phyloP scores from a whole-genome alignment of 2,113 vertebrate species.

The Zosterops lateralis region DNA sequence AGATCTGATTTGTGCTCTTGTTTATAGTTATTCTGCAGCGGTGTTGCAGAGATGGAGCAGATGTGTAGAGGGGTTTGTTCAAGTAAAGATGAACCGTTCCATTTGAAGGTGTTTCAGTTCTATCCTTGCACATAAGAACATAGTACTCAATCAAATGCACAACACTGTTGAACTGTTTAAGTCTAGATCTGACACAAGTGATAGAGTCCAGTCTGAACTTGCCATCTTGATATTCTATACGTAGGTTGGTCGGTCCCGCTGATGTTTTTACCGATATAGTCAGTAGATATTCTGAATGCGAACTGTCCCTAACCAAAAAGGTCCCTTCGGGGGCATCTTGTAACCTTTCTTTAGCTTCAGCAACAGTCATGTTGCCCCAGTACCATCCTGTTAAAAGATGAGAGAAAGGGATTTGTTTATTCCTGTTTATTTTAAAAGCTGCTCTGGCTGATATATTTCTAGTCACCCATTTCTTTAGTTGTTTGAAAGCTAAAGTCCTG shows the following conservation, averaged over 20 bases:
- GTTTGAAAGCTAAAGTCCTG: not conserved
- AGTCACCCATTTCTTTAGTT: not conserved
- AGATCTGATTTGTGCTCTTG: slow-evolving; percentile 79
- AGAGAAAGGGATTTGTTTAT: slow-evolving; percentile 28
- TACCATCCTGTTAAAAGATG: slow-evolving; percentile 86
- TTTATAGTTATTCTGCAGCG: slow-evolving; percentile 91
- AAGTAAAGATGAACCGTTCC: slow-evolving; percentile 92
- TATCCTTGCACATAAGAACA: slow-evolving; percentile 85
- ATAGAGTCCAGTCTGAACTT: slow-evolving; percentile 97
- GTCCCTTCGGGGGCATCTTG: slow-evolving; percentile 89
- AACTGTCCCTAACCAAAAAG: slow-evolving; percentile 93
- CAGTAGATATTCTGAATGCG: slow-evolving; percentile 91
- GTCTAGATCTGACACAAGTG: slow-evolving; percentile 88
- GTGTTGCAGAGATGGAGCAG: slow-evolving; percentile 86
- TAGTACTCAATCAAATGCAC: slow-evolving; percentile 95
- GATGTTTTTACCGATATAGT: slow-evolving; percentile 96
- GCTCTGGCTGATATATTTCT: not conserved
- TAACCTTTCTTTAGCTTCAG: slow-evolving; percentile 91
- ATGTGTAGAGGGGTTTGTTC: slow-evolving; percentile 85
- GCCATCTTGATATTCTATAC: slow-evolving; percentile 91
- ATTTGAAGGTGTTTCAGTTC: slow-evolving; percentile 77
- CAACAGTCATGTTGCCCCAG: slow-evolving; percentile 92
- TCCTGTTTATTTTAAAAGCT: not conserved
- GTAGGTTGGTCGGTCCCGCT: slow-evolving; percentile 92
- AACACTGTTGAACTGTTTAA: slow-evolving; percentile 94